Evolutionary conservation across 2,888 invertebrate genomes (phyloP), one percentile per base, ranked within the genome.

Genomic region (Leptopilina myrica): DNA sequence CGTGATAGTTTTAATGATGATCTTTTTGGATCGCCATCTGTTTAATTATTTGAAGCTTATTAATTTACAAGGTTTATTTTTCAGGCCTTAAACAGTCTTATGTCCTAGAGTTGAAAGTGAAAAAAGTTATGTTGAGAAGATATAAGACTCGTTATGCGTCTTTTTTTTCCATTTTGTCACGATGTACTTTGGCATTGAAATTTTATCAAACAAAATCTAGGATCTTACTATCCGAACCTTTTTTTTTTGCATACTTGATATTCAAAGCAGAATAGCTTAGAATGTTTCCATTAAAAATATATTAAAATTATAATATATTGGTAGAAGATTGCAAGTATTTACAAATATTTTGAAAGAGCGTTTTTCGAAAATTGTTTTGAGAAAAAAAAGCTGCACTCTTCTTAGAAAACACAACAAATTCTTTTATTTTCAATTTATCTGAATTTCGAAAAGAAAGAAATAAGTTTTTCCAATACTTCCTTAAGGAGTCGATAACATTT

Each of bases 181-280:
- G 84, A 86, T 86, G 86, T 87, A 89, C 88, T 90, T 90, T 89
- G 89, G 88, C 88, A 88, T 88, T 86, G 86, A 88, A 89, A 86
- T 86, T 73, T 73, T 73, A 73, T 87, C 87, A 84, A 33, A 85
- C 87, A 49, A 49, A 20, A 84, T 79, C 87, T 85, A 85, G 86
- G 86, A 87, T 87, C 81, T 86, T 84, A 82, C 80, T 84, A 83
- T 85, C 85, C 82, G 82, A 84, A 83, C 82, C 81, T 76, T 79
- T 49, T 67, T 49, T 67, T 76, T 79, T 49, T 67, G 80, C 82
- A 77, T 82, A 82, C 76, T 85, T 80, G 80, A 81, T 84, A 85
- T 83, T 89, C 80, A 81, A 89, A 89, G 87, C 88, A 81, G 84
- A 88, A 81, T 85, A 87, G 86, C 84, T 86, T 82, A 84, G 85